phyloP scores from a whole-genome alignment of 2,797 vertebrate species.

The Scolopax bukidnonensis region DNA sequence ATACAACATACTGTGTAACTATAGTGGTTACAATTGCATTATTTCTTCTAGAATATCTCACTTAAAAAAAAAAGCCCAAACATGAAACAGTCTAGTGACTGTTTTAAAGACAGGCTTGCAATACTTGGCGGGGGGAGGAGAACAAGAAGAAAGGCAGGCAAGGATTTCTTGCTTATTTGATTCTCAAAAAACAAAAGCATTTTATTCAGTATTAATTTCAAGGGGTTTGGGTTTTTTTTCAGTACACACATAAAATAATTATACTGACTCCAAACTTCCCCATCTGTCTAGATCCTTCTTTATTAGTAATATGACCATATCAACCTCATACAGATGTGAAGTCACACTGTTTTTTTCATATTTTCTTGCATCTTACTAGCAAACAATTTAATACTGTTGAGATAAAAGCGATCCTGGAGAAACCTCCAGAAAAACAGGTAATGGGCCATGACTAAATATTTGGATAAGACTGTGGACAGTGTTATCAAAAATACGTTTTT shows the following conservation, averaged over 20 bases:
- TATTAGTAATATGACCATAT: neutral
- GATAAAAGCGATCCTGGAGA: neutral
- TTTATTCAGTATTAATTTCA: neutral
- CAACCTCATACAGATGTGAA: neutral
- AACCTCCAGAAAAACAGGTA: neutral
- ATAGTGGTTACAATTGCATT: neutral
- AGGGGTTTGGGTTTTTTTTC: neutral
- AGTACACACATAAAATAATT: neutral
- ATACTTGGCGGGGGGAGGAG: rapidly evolving
- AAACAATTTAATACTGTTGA: neutral
- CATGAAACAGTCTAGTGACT: neutral
- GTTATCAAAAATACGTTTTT: neutral
- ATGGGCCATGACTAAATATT: neutral
- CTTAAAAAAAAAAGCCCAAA: neutral
- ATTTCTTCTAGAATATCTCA: neutral
- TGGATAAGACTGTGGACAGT: neutral
- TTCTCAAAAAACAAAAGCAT: neutral
- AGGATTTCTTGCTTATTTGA: neutral
- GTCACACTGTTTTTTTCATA: neutral
- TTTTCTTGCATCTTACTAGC: neutral
- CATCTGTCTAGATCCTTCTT: neutral
- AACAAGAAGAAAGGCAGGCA: neutral
- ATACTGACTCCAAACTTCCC: neutral
- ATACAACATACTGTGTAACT: neutral
- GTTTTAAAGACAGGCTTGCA: neutral